Evolutionary conservation across 1,140 invertebrate species (phyloP).

Genomic region (Drosophila auraria): DNA sequence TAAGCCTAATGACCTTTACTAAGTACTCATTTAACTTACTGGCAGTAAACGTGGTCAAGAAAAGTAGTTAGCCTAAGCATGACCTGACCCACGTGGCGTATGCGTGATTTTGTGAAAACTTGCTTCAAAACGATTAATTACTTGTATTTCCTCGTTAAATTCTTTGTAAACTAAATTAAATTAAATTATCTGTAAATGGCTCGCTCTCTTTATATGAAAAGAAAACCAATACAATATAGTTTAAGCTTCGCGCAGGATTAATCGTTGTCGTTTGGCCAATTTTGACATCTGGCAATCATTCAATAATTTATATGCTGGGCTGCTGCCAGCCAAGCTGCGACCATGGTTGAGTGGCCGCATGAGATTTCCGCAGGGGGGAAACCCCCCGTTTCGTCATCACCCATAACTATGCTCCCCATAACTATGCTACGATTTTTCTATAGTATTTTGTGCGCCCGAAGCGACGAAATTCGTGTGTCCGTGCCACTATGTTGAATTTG

Average conservation of each 20-base stretch:
- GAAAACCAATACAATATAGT: conserved; percentile 8
- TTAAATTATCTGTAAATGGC: neutral
- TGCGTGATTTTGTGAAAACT: neutral
- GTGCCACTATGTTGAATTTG: too few species aligned
- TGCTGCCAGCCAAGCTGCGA: conserved; percentile 41
- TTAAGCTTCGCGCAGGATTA: conserved; percentile 52
- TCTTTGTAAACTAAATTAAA: neutral
- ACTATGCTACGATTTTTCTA: conserved; percentile 56
- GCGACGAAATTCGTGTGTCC: conserved; percentile 38
- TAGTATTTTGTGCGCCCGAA: conserved; percentile 35
- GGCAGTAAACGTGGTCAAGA: neutral
- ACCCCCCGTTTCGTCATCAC: neutral
- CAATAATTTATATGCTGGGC: conserved; percentile 54
- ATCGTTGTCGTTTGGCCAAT: conserved; percentile 60
- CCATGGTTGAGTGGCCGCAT: conserved; percentile 41
- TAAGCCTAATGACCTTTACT: neutral
- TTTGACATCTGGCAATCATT: conserved; percentile 77
- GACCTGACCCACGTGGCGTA: neutral
- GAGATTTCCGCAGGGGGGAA: conserved; percentile 30
- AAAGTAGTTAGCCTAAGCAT: neutral
- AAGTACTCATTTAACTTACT: neutral
- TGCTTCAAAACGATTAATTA: neutral
- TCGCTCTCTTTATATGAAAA: neutral
- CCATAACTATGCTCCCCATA: conserved; percentile 15
- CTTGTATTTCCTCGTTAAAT: neutral